Evolutionary conservation across 2,888 invertebrate genomes (phyloP).

Genomic region (Diplolepis rosae): DNA sequence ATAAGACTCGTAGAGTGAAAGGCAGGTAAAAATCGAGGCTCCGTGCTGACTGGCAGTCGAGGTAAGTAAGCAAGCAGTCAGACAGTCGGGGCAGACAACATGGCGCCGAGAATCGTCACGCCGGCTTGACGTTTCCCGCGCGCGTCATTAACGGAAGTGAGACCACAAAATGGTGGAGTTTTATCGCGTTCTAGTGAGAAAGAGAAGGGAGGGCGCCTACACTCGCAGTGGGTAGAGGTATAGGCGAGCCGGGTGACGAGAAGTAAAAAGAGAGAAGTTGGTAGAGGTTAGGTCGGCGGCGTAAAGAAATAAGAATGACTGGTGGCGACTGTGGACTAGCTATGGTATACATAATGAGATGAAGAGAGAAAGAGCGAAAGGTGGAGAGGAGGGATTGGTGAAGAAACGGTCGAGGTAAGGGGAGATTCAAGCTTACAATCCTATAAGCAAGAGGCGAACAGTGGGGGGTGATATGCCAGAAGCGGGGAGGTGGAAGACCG

Average conservation of each 20-base stretch:
- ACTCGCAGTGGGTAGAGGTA: slow-evolving; percentile 49
- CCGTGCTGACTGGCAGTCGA: slow-evolving; percentile 65
- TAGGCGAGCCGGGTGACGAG: slow-evolving; percentile 51
- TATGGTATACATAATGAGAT: not conserved
- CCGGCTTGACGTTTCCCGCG: slow-evolving; percentile 68
- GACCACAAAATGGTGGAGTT: slow-evolving; percentile 70
- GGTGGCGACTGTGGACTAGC: too few species aligned
- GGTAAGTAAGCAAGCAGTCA: slow-evolving; percentile 54
- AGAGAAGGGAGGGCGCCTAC: slow-evolving; percentile 62
- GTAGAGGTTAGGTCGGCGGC: slow-evolving; percentile 10
- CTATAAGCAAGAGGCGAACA: slow-evolving; percentile 31
- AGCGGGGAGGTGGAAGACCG: slow-evolving; percentile 48
- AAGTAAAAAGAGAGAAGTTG: slow-evolving; percentile 14
- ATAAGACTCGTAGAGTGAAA: not conserved
- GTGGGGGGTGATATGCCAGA: slow-evolving; percentile 1
- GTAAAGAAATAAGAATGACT: slow-evolving; percentile 36
- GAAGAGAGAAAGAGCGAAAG: slow-evolving; percentile 15
- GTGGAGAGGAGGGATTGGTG: slow-evolving; percentile 45
- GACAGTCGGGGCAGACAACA: slow-evolving; percentile 70
- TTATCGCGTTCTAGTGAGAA: slow-evolving; percentile 65
- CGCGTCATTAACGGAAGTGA: slow-evolving; percentile 72
- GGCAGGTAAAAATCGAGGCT: slow-evolving; percentile 52
- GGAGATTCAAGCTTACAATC: slow-evolving; percentile 32
- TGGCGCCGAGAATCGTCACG: slow-evolving; percentile 69
- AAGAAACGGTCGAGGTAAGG: slow-evolving; percentile 44